A percentile compares a stretch with the other conserved stretches of the same genome.
phyloP scores from a whole-genome alignment of 1,140 invertebrate genomes.

The Panulirus ornatus region DNA sequence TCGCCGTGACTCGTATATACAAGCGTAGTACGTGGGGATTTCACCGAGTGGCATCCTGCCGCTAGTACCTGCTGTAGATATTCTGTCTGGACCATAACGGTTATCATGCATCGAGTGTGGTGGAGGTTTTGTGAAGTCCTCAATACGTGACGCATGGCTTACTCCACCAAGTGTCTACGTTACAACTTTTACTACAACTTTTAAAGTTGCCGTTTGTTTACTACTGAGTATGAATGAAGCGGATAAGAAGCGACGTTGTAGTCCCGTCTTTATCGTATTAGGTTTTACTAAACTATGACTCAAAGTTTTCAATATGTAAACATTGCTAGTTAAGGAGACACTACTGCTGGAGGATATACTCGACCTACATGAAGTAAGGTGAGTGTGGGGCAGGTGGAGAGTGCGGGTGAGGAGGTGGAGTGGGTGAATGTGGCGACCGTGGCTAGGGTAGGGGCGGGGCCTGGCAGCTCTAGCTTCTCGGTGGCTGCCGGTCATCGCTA shows the following conservation, averaged over 20 bases:
- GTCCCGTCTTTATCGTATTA: too few relatives aligned
- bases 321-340: background rate
- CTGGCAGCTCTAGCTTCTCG: background rate
- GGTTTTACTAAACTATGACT: too few relatives aligned
- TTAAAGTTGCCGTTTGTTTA: conserved; percentile 5
- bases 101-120: too few relatives aligned
- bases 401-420: background rate
- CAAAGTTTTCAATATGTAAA: too few relatives aligned
- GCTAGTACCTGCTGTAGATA: too few relatives aligned
- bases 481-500: background rate
- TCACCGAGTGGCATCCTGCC: too few relatives aligned
- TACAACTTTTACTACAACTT: background rate
- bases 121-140: too few relatives aligned
- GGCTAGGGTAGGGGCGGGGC: background rate
- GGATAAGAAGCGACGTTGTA: background rate
- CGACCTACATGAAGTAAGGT: background rate
- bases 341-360: background rate
- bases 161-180: background rate
- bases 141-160: too few relatives aligned
- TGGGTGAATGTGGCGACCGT: background rate
- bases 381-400: background rate
- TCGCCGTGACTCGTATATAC: too few relatives aligned
- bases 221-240: conserved; percentile 3
- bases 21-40: too few relatives aligned
- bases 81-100: too few relatives aligned